Base-by-base conservation (phyloP, 2,888 invertebrate species). In the Drosophila cyrtoloma region DNA sequence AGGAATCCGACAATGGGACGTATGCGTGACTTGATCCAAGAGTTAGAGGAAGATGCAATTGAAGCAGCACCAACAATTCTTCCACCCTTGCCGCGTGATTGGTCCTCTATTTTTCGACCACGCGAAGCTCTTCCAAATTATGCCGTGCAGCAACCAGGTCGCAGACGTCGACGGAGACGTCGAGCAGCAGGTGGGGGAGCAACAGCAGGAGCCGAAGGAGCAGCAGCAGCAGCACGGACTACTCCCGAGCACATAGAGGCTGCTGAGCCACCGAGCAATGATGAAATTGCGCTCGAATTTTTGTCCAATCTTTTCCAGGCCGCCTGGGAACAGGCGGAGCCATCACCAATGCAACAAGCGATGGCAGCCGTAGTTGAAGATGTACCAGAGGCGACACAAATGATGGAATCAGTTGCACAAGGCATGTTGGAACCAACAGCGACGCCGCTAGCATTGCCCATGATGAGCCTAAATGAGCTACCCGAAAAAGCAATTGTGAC, bases 51-150 rank as follows among this genome's bases (percentile, higher is more conserved):
- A 42, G 26, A 9, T 30, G 33, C n/a, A n/a, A 39, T 9, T 16
- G 51, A 1, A 19, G 28, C 7, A 26, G 28, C 30, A 42, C 22
- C 60, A n/a, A 52, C 32, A 1, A 47, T 9, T 47, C 26, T 30
- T 1, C 5, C 35, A 35, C 35, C 35, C 3, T 4, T 28, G 14
- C 19, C 56, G 5, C 80, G 82, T 2, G 65, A 75, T 28, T 82
- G 82, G 82, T 0, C 14, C 0, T 68, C 75, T 0, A 63, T 82
- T 47, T 82, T 82, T 60, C 71, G 82, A 12, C 37, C 77, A 42
- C 82, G 80, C 3, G 30, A 39, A 3, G 5, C 5, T 3, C 0
- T 66, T 7, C 22, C 35, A 2, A 75, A 47, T 12, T 82, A 82
- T 42, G 12, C 10, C n/a, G 19, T 14, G 26, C 32, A 28, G 9